These are phyloP conservation scores for Apogon talboti DNA, from an alignment of 2,797 vertebrate genomes.

Conservation along the genomic window DNA sequence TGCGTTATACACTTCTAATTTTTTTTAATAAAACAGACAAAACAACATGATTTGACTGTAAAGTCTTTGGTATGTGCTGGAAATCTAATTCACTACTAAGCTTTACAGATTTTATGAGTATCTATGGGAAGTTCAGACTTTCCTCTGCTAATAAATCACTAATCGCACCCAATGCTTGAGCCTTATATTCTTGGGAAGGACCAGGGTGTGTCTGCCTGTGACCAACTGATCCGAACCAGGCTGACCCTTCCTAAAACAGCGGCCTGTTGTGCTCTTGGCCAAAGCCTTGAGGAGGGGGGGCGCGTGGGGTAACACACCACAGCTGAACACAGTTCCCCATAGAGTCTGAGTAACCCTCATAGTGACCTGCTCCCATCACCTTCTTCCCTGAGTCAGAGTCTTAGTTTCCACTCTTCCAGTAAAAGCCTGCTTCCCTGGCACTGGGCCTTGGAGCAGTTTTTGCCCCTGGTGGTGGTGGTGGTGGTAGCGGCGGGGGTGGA, in stretches of 20 bases:
- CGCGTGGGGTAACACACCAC: slow-evolving; percentile 25
- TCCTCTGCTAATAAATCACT: slow-evolving; percentile 2
- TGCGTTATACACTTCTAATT: slow-evolving; percentile 1
- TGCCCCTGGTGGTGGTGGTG: slow-evolving; percentile 47
- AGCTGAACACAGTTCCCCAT: slow-evolving; percentile 41
- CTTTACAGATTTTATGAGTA: not conserved
- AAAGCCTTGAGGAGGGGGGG: slow-evolving; percentile 33
- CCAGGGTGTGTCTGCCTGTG: slow-evolving; percentile 41
- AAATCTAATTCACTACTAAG: slow-evolving; percentile 4
- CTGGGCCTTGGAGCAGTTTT: slow-evolving; percentile 62
- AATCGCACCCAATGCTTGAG: slow-evolving; percentile 14
- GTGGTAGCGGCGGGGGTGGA: slow-evolving; percentile 37
- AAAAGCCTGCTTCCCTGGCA: slow-evolving; percentile 56
- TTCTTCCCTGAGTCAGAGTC: slow-evolving; percentile 54
- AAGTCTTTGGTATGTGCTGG: not conserved
- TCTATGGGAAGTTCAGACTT: not conserved
- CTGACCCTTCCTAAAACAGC: slow-evolving; percentile 63
- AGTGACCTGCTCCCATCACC: slow-evolving; percentile 63
- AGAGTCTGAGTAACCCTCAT: slow-evolving; percentile 42
- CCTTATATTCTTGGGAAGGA: slow-evolving; percentile 21
- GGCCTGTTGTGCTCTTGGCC: slow-evolving; percentile 51
- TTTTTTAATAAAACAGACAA: not conserved
- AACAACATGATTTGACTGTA: not conserved
- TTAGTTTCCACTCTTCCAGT: slow-evolving; percentile 57
- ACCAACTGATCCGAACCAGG: slow-evolving; percentile 55